Evolutionary conservation across 2,888 invertebrate species (phyloP).

Genomic region (Hydriomena furcata): DNA sequence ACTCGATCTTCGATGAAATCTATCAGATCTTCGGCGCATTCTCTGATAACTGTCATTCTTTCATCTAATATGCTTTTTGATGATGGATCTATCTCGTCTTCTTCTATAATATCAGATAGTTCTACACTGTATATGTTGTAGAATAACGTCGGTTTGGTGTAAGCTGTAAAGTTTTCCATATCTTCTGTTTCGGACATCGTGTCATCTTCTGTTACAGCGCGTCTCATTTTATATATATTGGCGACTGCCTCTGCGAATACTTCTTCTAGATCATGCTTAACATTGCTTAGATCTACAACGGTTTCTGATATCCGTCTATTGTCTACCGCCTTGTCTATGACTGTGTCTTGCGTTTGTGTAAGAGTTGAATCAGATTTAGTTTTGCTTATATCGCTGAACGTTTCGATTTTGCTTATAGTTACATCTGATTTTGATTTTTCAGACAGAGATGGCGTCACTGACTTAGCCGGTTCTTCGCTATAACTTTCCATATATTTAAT

Average conservation of each 20-base stretch:
- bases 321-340: conserved; percentile 58
- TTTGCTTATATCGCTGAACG: conserved; percentile 73
- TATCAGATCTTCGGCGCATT: conserved; percentile 62
- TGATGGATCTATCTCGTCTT: conserved; percentile 65
- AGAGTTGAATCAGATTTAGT: conserved; percentile 77
- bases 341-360: conserved; percentile 75
- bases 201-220: conserved; percentile 48
- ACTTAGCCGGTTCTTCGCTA: conserved; percentile 53
- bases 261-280: conserved; percentile 70
- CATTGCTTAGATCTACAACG: conserved; percentile 65
- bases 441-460: conserved; percentile 66
- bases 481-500: conserved; percentile 78
- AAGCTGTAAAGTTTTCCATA: conserved; percentile 66
- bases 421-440: conserved; percentile 77
- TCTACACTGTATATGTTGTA: conserved; percentile 68
- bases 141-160: conserved; percentile 65
- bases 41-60: conserved; percentile 49
- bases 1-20: conserved; percentile 65
- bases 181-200: conserved; percentile 75
- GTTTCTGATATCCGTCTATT: conserved; percentile 72
- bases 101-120: conserved; percentile 73
- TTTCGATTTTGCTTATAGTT: conserved; percentile 73
- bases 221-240: conserved; percentile 54
- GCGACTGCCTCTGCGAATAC: conserved; percentile 65
- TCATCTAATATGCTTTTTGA: conserved; percentile 61